Conservation (phyloP, 2,797 vertebrate genomes). For the Sebastes iracundus region DNA sequence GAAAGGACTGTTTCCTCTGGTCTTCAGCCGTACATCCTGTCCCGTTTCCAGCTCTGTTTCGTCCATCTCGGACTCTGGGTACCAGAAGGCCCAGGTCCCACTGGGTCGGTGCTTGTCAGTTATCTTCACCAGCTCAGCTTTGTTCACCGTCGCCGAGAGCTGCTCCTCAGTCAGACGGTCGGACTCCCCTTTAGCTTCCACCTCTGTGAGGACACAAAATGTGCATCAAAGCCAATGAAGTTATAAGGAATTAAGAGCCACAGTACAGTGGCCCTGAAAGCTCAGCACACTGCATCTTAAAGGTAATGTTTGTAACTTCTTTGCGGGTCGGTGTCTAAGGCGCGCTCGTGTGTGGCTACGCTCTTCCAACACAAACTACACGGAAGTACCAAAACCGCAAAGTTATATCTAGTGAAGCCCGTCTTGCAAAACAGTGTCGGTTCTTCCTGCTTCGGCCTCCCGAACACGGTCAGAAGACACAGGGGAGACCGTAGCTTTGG, state of each 20-base stretch:
- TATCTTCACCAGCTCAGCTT: conserved; percentile 82
- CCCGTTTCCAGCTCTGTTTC: conserved; percentile 85
- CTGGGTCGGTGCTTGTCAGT: conserved; percentile 78
- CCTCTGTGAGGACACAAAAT: conserved; percentile 71
- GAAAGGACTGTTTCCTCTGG: conserved; percentile 88
- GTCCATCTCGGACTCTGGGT: conserved; percentile 85
- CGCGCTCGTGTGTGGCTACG: no score
- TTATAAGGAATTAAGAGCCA: neutral
- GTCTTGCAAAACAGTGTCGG: no score
- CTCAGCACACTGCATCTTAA: neutral
- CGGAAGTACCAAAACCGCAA: no score
- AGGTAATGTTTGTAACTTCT: no score
- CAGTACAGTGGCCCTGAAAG: neutral
- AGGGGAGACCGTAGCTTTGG: no score
- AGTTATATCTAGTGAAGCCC: no score
- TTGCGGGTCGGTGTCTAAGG: no score
- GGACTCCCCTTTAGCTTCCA: conserved; percentile 86
- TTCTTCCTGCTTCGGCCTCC: no score
- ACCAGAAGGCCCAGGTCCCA: conserved; percentile 87
- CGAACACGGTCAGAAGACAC: no score
- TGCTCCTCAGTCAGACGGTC: conserved; percentile 82
- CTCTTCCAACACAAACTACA: no score
- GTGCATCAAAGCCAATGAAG: neutral
- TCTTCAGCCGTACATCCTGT: conserved; percentile 86
- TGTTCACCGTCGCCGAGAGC: conserved; percentile 82